Conservation (phyloP, 2,113 vertebrate genomes). For the Pachyramphus minor region DNA sequence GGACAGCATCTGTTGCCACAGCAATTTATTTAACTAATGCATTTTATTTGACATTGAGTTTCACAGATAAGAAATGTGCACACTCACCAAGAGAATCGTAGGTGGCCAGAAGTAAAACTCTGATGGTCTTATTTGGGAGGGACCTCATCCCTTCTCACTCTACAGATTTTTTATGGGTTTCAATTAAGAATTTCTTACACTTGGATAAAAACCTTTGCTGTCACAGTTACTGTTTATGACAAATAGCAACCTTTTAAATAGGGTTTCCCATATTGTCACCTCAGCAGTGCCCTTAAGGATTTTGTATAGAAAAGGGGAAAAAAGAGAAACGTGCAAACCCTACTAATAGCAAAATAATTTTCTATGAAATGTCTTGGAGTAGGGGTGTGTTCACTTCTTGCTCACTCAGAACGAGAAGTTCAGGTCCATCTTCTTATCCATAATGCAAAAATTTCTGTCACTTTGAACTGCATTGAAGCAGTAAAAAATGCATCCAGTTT, state of each 20-base stretch:
- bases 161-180: background rate
- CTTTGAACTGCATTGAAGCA: background rate
- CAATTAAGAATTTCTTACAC: background rate
- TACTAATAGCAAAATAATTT: background rate
- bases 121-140: background rate
- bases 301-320: background rate
- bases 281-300: background rate
- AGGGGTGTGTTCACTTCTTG: background rate
- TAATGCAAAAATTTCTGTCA: background rate
- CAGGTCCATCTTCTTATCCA: background rate
- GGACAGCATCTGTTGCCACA: background rate
- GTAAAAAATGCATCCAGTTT: background rate
- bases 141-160: background rate
- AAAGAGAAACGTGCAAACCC: background rate
- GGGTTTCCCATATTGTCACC: background rate
- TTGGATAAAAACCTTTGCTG: background rate
- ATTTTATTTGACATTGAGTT: background rate
- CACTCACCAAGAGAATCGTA: background rate
- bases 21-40: background rate
- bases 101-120: background rate
- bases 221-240: background rate
- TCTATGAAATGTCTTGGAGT: background rate
- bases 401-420: background rate
- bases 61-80: background rate
- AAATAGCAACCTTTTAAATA: background rate